Evolutionary conservation across 2,888 invertebrate genomes (phyloP), one percentile per base, ranked within the genome.

Genomic region (Synergus japonicus): DNA sequence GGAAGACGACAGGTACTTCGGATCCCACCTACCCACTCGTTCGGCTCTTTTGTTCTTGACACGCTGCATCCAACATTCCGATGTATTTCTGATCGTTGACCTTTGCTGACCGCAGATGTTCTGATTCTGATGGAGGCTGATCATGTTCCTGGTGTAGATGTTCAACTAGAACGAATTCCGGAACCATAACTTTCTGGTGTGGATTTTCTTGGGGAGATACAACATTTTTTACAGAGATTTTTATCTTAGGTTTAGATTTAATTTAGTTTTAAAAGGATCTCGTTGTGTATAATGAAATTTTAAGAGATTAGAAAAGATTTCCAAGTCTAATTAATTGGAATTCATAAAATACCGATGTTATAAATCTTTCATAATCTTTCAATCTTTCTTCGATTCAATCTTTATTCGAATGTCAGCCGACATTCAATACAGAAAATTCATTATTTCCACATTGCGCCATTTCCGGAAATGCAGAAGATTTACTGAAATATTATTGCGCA

Each of bases 21-120:
- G 41, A 73, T 73, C 73, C 73, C 73, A 73, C 73, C 73, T 73
- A 73, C 54, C 73, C 73, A 73, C 73, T 54, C 73, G 73, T 73
- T 73, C 73, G 73, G 73, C 73, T 73, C 73, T 73, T 73, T 73
- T 73, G 73, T 73, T 73, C 73, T 54, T 73, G 29, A 37, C 54
- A 73, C 73, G 73, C 54, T 73, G 37, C 54, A 73, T 54, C n/a
- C 18, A 73, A 54, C 29, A 73, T 73, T 54, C 73, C 73, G n/a
- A 73, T 73, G 41, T 73, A 41, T 73, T 54, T 73, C 73, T 49
- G 54, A 54, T 73, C 73, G 54, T 73, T 73, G 73, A 10, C 73
- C 29, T 54, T 73, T 54, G 10, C 37, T n/a, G 73, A 54, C 37
- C 54, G n/a, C 73, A 58, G 73, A n/a, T 49, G 73, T 73, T 73